Base-by-base conservation (phyloP, 2,113 vertebrate species). In the Copsychus sechellarum region DNA sequence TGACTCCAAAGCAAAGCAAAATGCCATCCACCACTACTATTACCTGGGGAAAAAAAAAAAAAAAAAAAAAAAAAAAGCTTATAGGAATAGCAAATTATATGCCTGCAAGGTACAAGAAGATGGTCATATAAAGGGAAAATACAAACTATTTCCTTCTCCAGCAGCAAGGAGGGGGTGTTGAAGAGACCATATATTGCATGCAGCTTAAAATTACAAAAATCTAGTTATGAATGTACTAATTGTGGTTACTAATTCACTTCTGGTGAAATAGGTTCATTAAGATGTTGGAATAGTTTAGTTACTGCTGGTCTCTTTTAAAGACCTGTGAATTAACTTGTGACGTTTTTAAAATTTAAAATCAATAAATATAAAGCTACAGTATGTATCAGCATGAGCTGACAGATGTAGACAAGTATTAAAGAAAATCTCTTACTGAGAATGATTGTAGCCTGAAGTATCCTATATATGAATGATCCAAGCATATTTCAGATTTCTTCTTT, bases 331-430 rank as follows among this genome's bases (percentile, higher is more conserved):
- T 95, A 93, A 93, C 82, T 94, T 92, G 76, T 86, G 94, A 86
- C 40, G 9, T 53, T 88, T 81, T 86, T 76, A 81, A 96, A 92
- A 84, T 93, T 90, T 94, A 60, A 93, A 96, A 96, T 96, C 88
- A 95, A 96, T 96, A 92, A 95, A 96, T 93, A 90, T 83, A 96
- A 74, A 94, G 54, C 90, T 94, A 86, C 65, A 84, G 80, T 94
- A 77, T 95, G 91, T 95, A 93, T 96, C 97, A 92, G 92, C 85
- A 62, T 80, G 91, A 94, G 87, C 92, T 93, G 92, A 95, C 95
- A 97, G 89, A 94, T 92, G 92, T 60, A 96, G 91, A 87, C 93
- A 95, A 89, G 85, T 88, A 90, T 93, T 96, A 96, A 92, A 91
- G 94, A 94, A 94, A 92, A 91, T 90, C 58, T 97, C 94, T 96